A percentile compares a stretch with the other conserved stretches of the same genome.
Conservation (phyloP, 1,140 invertebrate species). For the Panulirus ornatus region DNA sequence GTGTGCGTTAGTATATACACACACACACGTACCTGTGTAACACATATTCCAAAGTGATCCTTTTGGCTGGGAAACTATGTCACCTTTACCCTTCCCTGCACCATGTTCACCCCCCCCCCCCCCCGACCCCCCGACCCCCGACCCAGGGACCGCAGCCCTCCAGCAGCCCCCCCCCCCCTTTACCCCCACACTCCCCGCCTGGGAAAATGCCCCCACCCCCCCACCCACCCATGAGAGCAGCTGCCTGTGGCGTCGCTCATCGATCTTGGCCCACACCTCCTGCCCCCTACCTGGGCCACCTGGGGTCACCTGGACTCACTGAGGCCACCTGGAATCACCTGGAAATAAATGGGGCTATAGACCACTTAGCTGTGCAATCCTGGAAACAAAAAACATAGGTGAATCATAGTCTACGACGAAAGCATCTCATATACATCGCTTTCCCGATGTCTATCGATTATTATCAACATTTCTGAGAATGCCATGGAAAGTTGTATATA, state of each 20-base stretch:
- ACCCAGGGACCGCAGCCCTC: neutral
- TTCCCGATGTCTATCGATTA: neutral
- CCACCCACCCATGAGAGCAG: neutral
- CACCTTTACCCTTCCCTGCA: neutral
- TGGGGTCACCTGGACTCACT: neutral
- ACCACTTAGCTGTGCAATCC: neutral
- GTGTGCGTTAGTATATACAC: too few relatives aligned
- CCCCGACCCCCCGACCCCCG: neutral
- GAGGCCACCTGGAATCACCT: neutral
- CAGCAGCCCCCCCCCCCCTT: neutral
- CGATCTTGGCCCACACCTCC: conserved; percentile 11
- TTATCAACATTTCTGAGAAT: neutral
- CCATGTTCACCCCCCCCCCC: neutral
- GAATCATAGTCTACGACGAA: neutral
- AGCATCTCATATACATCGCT: neutral
- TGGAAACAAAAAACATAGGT: neutral
- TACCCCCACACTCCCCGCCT: neutral
- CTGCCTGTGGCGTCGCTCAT: neutral
- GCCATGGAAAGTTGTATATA: too few relatives aligned
- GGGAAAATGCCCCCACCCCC: neutral
- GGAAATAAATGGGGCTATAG: neutral
- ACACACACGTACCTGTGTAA: too few relatives aligned
- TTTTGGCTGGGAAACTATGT: too few relatives aligned
- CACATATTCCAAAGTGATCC: too few relatives aligned
- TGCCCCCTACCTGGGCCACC: neutral